phyloP scores from a whole-genome alignment of 1,140 invertebrate species.

The Neuroterus valhalla region DNA sequence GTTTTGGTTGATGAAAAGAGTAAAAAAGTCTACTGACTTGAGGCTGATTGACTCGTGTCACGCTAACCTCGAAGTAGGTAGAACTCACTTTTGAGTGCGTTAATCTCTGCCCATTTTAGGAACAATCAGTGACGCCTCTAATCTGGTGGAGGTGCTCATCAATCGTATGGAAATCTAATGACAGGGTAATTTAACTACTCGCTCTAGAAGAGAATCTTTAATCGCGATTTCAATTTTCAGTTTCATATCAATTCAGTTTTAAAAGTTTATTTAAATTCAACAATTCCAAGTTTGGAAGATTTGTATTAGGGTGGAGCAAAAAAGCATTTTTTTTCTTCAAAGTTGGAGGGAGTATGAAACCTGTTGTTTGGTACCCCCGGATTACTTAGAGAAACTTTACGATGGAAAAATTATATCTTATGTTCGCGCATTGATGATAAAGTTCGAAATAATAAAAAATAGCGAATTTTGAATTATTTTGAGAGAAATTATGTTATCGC shows the following conservation, averaged over 20 bases:
- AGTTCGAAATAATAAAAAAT: no score
- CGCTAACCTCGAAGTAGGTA: slow-evolving; percentile 6
- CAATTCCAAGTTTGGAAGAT: no score
- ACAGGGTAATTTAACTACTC: slow-evolving; percentile 17
- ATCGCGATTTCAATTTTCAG: background rate
- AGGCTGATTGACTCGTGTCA: slow-evolving; percentile 31
- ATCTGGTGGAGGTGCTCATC: slow-evolving; percentile 62
- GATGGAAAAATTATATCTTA: no score
- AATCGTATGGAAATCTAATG: slow-evolving; percentile 47
- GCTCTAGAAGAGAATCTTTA: background rate
- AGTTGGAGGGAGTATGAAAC: no score
- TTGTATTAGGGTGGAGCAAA: no score
- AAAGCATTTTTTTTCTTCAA: no score
- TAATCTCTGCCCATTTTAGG: slow-evolving; percentile 56
- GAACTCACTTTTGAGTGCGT: slow-evolving; percentile 28
- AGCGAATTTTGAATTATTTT: no score
- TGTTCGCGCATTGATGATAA: no score
- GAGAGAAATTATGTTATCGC: no score
- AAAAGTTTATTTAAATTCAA: background rate
- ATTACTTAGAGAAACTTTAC: no score
- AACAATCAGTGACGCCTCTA: slow-evolving; percentile 61
- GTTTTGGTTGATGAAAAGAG: background rate
- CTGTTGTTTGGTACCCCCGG: no score
- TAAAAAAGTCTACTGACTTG: slow-evolving; percentile 5
- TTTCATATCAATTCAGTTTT: background rate